Base-by-base conservation (phyloP, 2,113 vertebrate genomes). In the Climacteris rufus region DNA sequence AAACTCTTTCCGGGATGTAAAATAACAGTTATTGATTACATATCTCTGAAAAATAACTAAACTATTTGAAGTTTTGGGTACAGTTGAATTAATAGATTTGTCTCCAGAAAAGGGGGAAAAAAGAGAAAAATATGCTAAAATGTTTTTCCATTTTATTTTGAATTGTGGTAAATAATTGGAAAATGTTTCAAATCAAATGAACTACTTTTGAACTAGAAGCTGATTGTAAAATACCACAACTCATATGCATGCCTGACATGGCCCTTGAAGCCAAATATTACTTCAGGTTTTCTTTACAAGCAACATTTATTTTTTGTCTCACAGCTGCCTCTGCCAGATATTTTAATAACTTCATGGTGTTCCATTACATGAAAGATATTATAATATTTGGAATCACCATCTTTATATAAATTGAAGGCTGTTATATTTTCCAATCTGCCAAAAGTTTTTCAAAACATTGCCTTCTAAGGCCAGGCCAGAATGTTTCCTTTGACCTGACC, bases 181-280 rank as follows among this genome's bases (percentile, higher is more conserved):
- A 83, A 92, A 44, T n/a, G 1, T 78, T 87, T 78, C 35, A 5
- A 70, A 35, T n/a, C 9, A 81, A 89, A 59, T 50, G 23, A 66
- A 30, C 13, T 1, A 20, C 30, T 89, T 96, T 78, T 84, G 6
- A 91, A 47, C 15, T 35, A 65, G 59, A 72, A 93, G 45, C 24
- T 52, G 33, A 21, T 56, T 68, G n/a, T 16, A 71, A 23, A 86
- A 93, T 69, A 37, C 7, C 68, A 80, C 31, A 70, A 49, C 13
- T 10, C 2, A 0, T 40, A 15, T 33, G 9, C 0, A 0, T n/a
- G 42, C 31, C 40, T 12, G 5, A 56, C 28, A 57, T 0, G 0
- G 47, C 42, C 59, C 33, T 27, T 52, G 65, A 76, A 68, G 28
- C 47, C 52, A 76, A 85, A 59, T 59, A 83, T 47, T 71, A n/a